Base-by-base conservation (phyloP, 1,140 invertebrate genomes). In the Antheraea mylitta region DNA sequence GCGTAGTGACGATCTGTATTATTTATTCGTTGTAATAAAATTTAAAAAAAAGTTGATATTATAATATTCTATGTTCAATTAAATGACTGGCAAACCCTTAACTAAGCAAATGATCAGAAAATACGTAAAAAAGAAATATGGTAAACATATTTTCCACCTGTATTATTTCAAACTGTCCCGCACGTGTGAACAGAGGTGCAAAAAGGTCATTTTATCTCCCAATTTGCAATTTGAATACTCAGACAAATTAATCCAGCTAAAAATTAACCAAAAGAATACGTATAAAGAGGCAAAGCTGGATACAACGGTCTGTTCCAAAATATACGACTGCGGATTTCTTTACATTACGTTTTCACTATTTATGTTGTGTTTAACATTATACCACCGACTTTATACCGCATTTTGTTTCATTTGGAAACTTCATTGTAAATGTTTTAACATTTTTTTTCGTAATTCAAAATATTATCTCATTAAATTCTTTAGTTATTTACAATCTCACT, bases 191-290 rank as follows among this genome's bases (percentile, higher is more conserved):
- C 16, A 16, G 45, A 53, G 45, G 75, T 78, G 74, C 79, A 81
- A 87, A 87, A 88, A 87, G 83, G 83, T 87, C 82, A 85, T 79
- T 89, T 89, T 85, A 89, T 89, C 80, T 84, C 81, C 81, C 82
- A 89, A 91, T 91, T 89, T 90, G 86, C 84, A 88, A 87, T 91
- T 91, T 89, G 86, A 90, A 90, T 91, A 87, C 89, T 82, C 87
- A 88, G 86, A 90, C 87, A 91, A 89, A 91, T 90, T 90, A 89
- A 91, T 90, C 87, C 86, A 73, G 76, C 79, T 85, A 89, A 90
- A 89, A 90, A 84, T 83, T 83, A 87, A 83, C 76, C 80, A 84
- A 89, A 88, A 86, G 82, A 86, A 86, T 78, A 83, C 22, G 30
- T 60, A 60, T 80, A 86, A 85, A 86, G 82, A 78, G 77, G 71